Base-by-base conservation (phyloP, 2,797 vertebrate genomes). In the Limnodromus scolopaceus region DNA sequence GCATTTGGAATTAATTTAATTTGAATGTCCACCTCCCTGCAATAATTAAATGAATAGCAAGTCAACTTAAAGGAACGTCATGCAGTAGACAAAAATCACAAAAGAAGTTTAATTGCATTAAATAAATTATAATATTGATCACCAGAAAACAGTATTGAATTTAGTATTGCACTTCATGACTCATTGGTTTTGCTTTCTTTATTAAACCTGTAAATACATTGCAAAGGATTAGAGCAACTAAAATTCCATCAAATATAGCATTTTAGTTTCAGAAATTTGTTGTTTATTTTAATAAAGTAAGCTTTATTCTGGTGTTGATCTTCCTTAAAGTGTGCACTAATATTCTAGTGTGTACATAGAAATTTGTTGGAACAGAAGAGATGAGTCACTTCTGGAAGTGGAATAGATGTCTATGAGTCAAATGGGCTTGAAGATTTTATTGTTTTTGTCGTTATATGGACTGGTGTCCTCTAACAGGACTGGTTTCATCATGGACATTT, bases 41-140 rank as follows among this genome's bases (percentile, higher is more conserved):
- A 65, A 87, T 92, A 94, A 92, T 93, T 95, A 94, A 96, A 95
- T 93, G 58, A 96, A 84, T 77, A 90, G 11, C 65, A 69, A 94
- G 22, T 64, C 78, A 79, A 63, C 58, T 88, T 97, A 96, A 87
- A 90, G 81, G n/a, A 89, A 87, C 91, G 86, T 76, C 13, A 1
- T 86, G 36, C 27, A 75, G 43, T 51, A 93, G 46, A 97, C 61
- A 96, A 96, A 92, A 96, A 90, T 89, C 60, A 79, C 24, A 46
- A 55, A 93, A 93, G 77, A 90, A 83, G 58, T 76, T 39, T 89
- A 94, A 96, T 92, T 93, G 10, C 27, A 82, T 90, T 94, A 97
- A 87, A 96, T 61, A 72, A 90, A 94, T 94, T 89, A 71, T 92
- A 86, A 63, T 53, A 77, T 84, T 80, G 76, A 96, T 91, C 84